Base-by-base conservation (phyloP, 2,113 vertebrate species). In the Pollimyrus isidori region DNA sequence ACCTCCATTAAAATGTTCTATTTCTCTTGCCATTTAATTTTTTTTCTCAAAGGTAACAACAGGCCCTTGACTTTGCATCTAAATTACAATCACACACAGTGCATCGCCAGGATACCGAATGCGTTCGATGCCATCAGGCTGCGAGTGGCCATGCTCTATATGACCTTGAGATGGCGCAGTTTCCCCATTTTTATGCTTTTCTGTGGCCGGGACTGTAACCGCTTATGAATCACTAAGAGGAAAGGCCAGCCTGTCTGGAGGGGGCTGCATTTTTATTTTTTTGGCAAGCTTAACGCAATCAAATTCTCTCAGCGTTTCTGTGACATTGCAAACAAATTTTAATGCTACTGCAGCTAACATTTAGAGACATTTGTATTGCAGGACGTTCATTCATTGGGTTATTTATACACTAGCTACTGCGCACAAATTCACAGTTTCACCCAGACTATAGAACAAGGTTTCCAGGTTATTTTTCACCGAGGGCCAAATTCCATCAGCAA, bases 271-370 rank as follows among this genome's bases (percentile, higher is more conserved):
- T 69, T 69, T 13, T 3, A 13, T 30, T 45, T 49, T 86, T 86
- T 86, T 85, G 83, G 46, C 83, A 85, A 85, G 46, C 46, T 46
- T 49, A 85, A 49, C 19, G 45, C 83, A 85, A 49, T 23, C 48
- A 86, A 13, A 49, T 49, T 86, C 83, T 85, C 10, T 26, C 46
- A 52, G 21, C 52, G 21, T 50, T 86, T 52, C 62, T 30, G 82
- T 86, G 84, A 86, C 84, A 86, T 50, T 50, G 46, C 84, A 86
- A 86, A 50, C 48, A 86, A 86, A 46, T 49, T 82, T 52, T 50
- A 35, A 19, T 48, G n/a, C 45, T 86, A 26, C n/a, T 23, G 23
- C 84, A 3, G 48, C 62, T 86, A 50, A 86, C 10, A 13, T 50
- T 86, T 85, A 45, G 35, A 82, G 76, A 82, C 21, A 62, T 62